phyloP scores from a whole-genome alignment of 2,797 vertebrate species.

The Vipera latastei region DNA sequence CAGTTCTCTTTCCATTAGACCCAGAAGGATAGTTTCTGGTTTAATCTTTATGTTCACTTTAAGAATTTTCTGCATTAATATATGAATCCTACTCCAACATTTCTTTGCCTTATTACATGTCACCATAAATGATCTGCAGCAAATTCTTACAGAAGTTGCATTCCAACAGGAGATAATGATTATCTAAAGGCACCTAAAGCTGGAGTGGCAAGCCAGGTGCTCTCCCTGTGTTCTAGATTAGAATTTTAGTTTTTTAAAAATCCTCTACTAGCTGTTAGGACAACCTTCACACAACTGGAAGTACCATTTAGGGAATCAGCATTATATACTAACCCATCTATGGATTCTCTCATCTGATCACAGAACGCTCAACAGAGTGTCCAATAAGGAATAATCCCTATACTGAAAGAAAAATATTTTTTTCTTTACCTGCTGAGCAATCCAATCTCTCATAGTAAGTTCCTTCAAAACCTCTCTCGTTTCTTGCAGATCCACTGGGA shows the following conservation, averaged over 20 bases:
- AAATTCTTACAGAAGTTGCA: neutral
- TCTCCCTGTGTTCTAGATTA: neutral
- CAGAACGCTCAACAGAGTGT: neutral
- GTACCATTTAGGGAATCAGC: neutral
- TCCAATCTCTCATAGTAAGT: conserved; percentile 52
- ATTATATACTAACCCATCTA: neutral
- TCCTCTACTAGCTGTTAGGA: neutral
- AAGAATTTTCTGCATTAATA: too few relatives aligned
- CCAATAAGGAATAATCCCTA: neutral
- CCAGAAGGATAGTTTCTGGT: too few relatives aligned
- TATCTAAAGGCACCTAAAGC: neutral
- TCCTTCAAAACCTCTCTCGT: conserved; percentile 52
- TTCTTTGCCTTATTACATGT: too few relatives aligned
- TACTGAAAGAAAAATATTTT: neutral
- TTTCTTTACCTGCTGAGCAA: conserved; percentile 52
- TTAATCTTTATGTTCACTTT: too few relatives aligned
- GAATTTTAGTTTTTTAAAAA: neutral
- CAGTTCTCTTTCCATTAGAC: too few relatives aligned
- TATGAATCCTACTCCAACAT: too few relatives aligned
- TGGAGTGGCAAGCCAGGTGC: neutral
- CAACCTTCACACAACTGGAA: neutral
- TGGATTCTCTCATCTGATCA: neutral
- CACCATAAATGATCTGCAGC: neutral
- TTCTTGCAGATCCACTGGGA: conserved; percentile 53
- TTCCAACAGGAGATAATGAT: neutral